Conservation (phyloP, 2,113 vertebrate species). For the Acanthochromis polyacanthus region DNA sequence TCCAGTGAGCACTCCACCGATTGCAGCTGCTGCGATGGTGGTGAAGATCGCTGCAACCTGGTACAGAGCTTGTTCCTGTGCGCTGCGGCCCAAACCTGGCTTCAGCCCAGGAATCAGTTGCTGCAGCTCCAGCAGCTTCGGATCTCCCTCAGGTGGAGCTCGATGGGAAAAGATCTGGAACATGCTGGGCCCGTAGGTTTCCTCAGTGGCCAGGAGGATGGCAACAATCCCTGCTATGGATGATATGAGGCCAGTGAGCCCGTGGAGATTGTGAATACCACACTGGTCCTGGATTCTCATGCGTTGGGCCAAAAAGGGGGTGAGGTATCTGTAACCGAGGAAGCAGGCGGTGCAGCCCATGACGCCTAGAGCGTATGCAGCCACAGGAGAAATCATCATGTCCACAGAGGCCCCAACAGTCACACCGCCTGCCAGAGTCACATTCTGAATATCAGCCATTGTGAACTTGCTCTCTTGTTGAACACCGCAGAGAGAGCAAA, state of each 20-base stretch:
- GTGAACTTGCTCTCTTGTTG: conserved; percentile 84
- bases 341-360: conserved; percentile 82
- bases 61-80: conserved; percentile 73
- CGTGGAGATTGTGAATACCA: conserved; percentile 90
- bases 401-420: conserved; percentile 86
- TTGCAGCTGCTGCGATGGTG: conserved; percentile 61
- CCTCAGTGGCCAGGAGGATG: conserved; percentile 75
- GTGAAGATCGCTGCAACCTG: conserved; percentile 77
- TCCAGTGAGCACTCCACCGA: conserved; percentile 75
- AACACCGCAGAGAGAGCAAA: conserved; percentile 83
- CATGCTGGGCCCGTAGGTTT: conserved; percentile 73
- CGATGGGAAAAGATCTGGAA: conserved; percentile 71
- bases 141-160: conserved; percentile 58
- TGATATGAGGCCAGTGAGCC: conserved; percentile 86
- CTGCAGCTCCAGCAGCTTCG: conserved; percentile 59
- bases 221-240: conserved; percentile 79
- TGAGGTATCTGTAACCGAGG: conserved; percentile 87
- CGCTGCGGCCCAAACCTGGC: conserved; percentile 59
- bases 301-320: conserved; percentile 77
- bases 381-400: conserved; percentile 83
- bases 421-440: conserved; percentile 88
- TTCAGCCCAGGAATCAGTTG: conserved; percentile 73
- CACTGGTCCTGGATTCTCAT: conserved; percentile 86
- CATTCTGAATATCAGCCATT: conserved; percentile 87
- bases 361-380: conserved; percentile 82